Conservation (phyloP, 2,888 invertebrate genomes). For the Ichneumoninae sp. region DNA sequence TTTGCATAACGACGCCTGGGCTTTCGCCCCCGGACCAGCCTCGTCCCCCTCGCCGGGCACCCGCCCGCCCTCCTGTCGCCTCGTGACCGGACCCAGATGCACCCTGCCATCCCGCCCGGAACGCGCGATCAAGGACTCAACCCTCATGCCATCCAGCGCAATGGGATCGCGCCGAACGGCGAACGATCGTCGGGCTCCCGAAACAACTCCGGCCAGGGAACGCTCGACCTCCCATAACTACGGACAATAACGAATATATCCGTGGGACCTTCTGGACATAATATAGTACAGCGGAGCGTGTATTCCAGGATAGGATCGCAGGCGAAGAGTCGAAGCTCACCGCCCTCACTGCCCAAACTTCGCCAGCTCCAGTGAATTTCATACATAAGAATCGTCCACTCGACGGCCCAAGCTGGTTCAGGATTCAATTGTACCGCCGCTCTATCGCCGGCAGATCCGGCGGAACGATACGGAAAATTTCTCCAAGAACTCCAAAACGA, state of each 20-base stretch:
- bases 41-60: constrained; percentile 55
- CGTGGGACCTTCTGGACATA: constrained; percentile 59
- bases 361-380: constrained; percentile 76
- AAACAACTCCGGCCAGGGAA: constrained; percentile 19
- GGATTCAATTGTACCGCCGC: constrained; percentile 79
- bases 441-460: constrained; percentile 17
- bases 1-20: constrained; percentile 83
- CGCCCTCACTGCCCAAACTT: constrained; percentile 54
- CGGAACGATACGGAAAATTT: neutral
- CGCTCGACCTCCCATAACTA: constrained; percentile 46
- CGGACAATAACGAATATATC: constrained; percentile 78
- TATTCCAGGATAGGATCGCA: constrained; percentile 11
- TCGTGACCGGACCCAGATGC: constrained; percentile 60
- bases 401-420: constrained; percentile 71
- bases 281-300: constrained; percentile 64
- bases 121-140: constrained; percentile 19
- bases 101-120: constrained; percentile 63
- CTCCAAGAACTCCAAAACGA: neutral
- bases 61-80: constrained; percentile 58
- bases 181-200: constrained; percentile 41
- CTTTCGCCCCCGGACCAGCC: constrained; percentile 39
- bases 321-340: constrained; percentile 42
- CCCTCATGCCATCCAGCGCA: constrained; percentile 25
- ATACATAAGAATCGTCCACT: constrained; percentile 79
- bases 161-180: constrained; percentile 4